Evolutionary conservation across 2,888 invertebrate species (phyloP).

Genomic region (Diogma glabrata): DNA sequence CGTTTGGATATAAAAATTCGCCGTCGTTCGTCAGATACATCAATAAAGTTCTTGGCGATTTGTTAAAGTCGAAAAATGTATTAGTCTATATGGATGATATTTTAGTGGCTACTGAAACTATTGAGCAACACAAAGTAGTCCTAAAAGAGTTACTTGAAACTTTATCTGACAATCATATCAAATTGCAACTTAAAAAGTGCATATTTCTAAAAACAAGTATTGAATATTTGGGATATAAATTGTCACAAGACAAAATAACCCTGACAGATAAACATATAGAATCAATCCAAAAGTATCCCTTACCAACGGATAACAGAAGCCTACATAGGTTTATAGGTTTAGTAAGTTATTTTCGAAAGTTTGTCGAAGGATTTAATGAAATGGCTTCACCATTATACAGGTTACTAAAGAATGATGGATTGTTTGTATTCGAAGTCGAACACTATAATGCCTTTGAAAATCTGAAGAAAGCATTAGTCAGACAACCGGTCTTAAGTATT

Average conservation of each 20-base stretch:
- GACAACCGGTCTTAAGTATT: neutral
- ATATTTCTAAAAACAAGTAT: neutral
- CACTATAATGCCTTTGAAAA: neutral
- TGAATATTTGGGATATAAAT: neutral
- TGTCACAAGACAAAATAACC: neutral
- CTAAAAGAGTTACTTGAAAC: neutral
- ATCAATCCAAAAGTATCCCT: neutral
- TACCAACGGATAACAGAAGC: neutral
- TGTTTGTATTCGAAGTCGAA: neutral
- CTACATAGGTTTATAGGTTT: neutral
- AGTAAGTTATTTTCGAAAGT: neutral
- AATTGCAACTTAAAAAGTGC: neutral
- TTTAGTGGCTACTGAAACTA: neutral
- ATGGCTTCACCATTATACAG: neutral
- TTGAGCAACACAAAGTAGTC: neutral
- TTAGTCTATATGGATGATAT: neutral
- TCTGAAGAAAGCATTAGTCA: neutral
- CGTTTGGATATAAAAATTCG: no score
- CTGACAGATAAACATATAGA: neutral
- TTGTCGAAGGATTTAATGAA: neutral
- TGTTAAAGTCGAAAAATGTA: no score
- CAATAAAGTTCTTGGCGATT: no score
- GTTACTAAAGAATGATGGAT: neutral
- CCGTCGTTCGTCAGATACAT: no score
- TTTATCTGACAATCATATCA: neutral